Base-by-base conservation (phyloP, 1,140 invertebrate genomes). In the Cataglyphis hispanica region DNA sequence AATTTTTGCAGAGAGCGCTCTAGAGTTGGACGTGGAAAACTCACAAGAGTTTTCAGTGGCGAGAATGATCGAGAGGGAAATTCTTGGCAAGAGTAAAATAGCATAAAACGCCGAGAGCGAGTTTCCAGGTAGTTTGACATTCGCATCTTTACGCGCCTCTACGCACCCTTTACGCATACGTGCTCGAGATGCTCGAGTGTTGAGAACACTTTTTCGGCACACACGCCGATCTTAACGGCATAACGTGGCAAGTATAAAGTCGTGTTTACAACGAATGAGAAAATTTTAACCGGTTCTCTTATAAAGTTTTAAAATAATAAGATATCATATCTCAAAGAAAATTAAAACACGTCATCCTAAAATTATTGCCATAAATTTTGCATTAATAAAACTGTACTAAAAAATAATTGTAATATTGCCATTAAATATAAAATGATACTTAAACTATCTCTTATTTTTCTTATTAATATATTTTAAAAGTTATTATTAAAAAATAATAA, bases 81-180 rank as follows among this genome's bases (percentile, higher is more conserved):
- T 53, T 34, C 37, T 85, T n/a, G 60, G 34, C 13, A 25, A 61
- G 37, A 74, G 77, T 58, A 58, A 43, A 89, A 72, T 56, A 25
- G 78, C 66, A 56, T 74, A 74, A 83, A 83, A 61, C 19, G 53
- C 13, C 11, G 16, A 58, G 64, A 80, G 63, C 34, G 31, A 16
- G 43, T 60, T 27, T 40, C 72, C 88, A 78, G 70, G 84, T 86
- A 66, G 84, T 89, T 89, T 69, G 61, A 85, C 67, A 85, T 89
- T 88, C 84, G 64, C n/a, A 81, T 61, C 53, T 74, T 46, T 83
- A 74, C 64, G 25, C 77, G 34, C 64, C 50, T 25, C 22, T 81
- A 81, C 56, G 78, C 78, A 74, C 40, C 53, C 78, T 83, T 60
- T 74, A 31, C 78, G 37, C 19, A 40, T 53, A 46, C 37, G 22